These are phyloP conservation scores for Seira musarum DNA, from an alignment of 2,888 invertebrate genomes.

Conservation along the genomic window DNA sequence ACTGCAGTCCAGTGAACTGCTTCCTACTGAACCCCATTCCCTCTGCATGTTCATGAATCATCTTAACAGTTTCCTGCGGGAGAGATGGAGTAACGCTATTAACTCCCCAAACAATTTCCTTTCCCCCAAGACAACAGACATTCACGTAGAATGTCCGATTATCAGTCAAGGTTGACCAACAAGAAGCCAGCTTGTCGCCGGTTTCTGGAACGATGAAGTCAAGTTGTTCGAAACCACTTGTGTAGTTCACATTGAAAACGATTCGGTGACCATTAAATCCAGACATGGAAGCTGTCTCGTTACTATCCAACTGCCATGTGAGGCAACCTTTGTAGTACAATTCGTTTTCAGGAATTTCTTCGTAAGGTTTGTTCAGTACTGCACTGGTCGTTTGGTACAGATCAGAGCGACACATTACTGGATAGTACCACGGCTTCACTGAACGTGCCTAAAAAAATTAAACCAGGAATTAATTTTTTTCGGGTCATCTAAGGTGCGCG, in stretches of 20 bases:
- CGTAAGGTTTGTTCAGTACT: neutral
- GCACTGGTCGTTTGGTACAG: neutral
- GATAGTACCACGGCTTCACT: neutral
- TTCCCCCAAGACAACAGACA: neutral
- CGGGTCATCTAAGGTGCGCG: too few species aligned
- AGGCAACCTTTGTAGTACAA: slow-evolving; percentile 8
- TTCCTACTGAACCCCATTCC: slow-evolving; percentile 3
- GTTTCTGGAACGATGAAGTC: neutral
- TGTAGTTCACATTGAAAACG: neutral
- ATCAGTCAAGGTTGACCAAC: neutral
- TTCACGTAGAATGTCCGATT: neutral
- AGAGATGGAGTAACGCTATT: neutral
- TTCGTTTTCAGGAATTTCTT: neutral
- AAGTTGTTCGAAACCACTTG: too few species aligned
- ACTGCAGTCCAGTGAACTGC: neutral
- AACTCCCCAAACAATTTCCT: neutral
- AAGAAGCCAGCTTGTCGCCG: neutral
- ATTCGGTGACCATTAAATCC: neutral
- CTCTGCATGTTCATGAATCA: slow-evolving; percentile 1
- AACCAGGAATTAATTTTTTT: neutral
- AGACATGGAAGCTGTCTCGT: neutral
- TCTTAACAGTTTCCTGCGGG: slow-evolving; percentile 25
- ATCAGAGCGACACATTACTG: neutral
- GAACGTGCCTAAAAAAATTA: neutral
- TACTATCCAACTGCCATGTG: neutral